A percentile compares a stretch with the other conserved stretches of the same genome.
phyloP scores from a whole-genome alignment of 37 sponge, comb jelly and placozoan genomes.

The Ianthella basta region DNA sequence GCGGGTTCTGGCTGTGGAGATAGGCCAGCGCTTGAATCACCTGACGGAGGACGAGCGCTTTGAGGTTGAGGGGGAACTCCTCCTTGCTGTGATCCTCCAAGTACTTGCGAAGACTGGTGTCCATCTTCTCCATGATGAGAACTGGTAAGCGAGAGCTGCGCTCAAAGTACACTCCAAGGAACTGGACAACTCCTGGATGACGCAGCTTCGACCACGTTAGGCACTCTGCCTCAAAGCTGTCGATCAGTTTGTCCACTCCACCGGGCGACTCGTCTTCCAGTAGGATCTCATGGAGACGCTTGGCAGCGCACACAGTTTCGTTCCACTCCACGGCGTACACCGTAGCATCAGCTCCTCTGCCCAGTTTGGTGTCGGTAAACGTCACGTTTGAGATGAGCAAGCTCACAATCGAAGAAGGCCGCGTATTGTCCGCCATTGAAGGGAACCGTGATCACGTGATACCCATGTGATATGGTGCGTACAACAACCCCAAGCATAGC shows the following conservation, averaged over 20 bases:
- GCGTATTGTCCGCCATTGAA: too few relatives aligned
- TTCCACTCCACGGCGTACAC: constrained; percentile 22
- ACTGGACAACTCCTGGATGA: constrained; percentile 30
- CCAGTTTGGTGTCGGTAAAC: too few relatives aligned
- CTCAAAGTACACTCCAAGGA: constrained; percentile 26
- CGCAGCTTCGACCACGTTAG: not conserved
- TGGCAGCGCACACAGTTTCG: constrained; percentile 35
- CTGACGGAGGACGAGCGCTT: not conserved
- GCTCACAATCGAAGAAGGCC: too few relatives aligned
- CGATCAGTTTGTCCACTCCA: not conserved
- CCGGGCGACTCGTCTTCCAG: constrained; percentile 15
- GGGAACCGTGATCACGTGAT: too few relatives aligned
- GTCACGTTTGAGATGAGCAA: too few relatives aligned
- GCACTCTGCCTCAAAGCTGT: constrained; percentile 20
- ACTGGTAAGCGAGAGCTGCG: not conserved
- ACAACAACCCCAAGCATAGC: too few relatives aligned
- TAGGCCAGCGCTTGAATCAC: constrained; percentile 21
- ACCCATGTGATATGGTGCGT: too few relatives aligned
- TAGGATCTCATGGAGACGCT: not conserved
- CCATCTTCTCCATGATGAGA: constrained; percentile 29
- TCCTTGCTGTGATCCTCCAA: constrained; percentile 1
- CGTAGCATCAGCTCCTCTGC: constrained; percentile 7
- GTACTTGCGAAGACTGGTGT: not conserved
- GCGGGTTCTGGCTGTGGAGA: constrained; percentile 28
- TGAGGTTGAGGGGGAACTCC: not conserved